Base-by-base conservation (phyloP, 2,888 invertebrate species). In the Lasioglossum morio region DNA sequence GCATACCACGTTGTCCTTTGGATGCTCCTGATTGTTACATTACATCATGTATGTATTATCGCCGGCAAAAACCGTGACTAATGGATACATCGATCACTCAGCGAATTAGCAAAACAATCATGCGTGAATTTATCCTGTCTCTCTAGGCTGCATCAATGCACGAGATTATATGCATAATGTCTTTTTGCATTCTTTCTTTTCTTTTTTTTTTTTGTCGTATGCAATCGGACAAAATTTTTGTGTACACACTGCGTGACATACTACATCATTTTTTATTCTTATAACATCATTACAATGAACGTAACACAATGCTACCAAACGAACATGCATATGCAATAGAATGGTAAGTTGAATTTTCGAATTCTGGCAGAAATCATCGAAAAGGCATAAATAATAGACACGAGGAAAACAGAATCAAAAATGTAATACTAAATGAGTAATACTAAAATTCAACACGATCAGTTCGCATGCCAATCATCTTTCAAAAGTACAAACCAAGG, bases 1-100 rank as follows among this genome's bases (percentile, higher is more conserved):
- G 96, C 94, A 97, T 97, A 82, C 97, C 97, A 87, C 97, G 96
- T 78, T 96, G 96, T 92, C 96, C 96, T 94, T 97, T 97, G 86
- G 96, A 96, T 93, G 97, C 97, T 95, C 95, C 95, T 94, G 92
- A 92, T 91, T 89, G 87, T 92, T 90, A 91, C 86, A 92, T 89
- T 84, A 92, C 88, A 84, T 90, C 85, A 90, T 78, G 83, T 72
- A 69, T 69, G 69, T 69, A 86, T 88, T 88, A 91, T 85, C 82
- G 82, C 79, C 60, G 79, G 72, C 72, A 81, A 84, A 84, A 84
- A 69, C 23, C 74, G 72, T 70, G 72, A 48, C 37, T 82, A 74
- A 81, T 48, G 43, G 43, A 72, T 77, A 74, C 66, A 78, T 80
- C 74, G 57, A 74, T 81, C 66, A 79, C n/a, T 72, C 80, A 79